phyloP scores from a whole-genome alignment of 2,797 vertebrate genomes.

The Danio kyathit region DNA sequence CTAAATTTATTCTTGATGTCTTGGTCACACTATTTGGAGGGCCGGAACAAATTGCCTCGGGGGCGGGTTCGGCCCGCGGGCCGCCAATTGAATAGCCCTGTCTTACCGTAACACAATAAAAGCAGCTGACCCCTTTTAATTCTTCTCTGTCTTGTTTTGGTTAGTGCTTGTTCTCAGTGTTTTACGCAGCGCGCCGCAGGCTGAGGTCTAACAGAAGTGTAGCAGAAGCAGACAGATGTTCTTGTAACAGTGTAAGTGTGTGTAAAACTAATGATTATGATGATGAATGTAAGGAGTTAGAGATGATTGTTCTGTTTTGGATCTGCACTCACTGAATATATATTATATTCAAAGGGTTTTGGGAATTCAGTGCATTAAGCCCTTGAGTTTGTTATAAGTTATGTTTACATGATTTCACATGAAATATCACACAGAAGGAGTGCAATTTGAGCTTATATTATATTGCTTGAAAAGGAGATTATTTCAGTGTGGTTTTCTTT shows the following conservation, averaged over 20 bases:
- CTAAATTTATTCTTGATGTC: too few species aligned
- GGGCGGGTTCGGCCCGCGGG: too few species aligned
- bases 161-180: constrained; percentile 60
- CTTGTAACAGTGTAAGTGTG: constrained; percentile 82
- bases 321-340: constrained; percentile 18
- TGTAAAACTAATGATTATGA: constrained; percentile 88
- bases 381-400: background rate
- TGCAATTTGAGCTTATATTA: too few species aligned
- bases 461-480: background rate
- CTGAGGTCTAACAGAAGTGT: constrained; percentile 78
- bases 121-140: constrained; percentile 56
- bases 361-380: background rate
- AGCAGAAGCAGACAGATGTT: constrained; percentile 91
- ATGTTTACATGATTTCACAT: too few species aligned
- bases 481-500: background rate
- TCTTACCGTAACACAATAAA: constrained; percentile 20
- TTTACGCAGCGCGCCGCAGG: constrained; percentile 74
- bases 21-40: too few species aligned
- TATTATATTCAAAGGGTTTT: background rate
- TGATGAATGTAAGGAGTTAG: constrained; percentile 81
- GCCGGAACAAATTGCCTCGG: too few species aligned
- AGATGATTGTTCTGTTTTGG: constrained; percentile 18
- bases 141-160: constrained; percentile 52
- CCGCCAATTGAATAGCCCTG: too few species aligned
- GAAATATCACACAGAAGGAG: too few species aligned